Percentiles rank a stretch among this genome's conserved stretches.
Conservation (phyloP, 2,113 vertebrate genomes). For the Brachyhypopomus occidentalis region DNA sequence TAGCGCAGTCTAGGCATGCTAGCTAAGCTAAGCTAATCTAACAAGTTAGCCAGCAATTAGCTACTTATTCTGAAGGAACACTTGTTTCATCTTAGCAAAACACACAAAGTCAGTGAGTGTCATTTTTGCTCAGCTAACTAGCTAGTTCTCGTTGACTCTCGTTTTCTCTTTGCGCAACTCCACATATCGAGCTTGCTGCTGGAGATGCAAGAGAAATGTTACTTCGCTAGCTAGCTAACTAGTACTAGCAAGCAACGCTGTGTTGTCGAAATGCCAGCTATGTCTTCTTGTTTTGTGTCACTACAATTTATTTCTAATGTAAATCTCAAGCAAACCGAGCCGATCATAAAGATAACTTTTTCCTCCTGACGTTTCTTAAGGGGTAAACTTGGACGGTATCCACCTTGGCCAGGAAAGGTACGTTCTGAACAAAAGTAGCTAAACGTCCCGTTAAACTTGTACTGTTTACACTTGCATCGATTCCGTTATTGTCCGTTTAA, state of each 20-base stretch:
- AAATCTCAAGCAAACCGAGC: not conserved
- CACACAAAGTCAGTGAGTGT: too few species aligned
- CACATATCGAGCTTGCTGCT: too few species aligned
- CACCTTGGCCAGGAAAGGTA: slow-evolving; percentile 99
- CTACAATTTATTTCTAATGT: not conserved
- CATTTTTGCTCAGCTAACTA: too few species aligned
- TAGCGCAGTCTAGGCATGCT: too few species aligned
- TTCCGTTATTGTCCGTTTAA: too few species aligned
- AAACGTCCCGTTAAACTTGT: not conserved
- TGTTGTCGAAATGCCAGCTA: not conserved
- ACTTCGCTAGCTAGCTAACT: not conserved
- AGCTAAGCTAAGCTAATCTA: too few species aligned
- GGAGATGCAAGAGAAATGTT: not conserved
- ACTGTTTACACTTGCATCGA: not conserved
- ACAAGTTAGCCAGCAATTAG: too few species aligned
- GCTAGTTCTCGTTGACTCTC: too few species aligned
- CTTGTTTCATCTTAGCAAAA: too few species aligned
- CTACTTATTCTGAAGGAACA: too few species aligned
- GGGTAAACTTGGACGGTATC: slow-evolving; percentile 97
- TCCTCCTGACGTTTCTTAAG: slow-evolving; percentile 70
- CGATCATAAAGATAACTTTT: not conserved
- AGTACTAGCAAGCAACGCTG: not conserved
- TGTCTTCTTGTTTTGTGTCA: not conserved
- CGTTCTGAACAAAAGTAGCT: slow-evolving; percentile 54
- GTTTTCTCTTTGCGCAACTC: not conserved